Conservation (phyloP, 2,113 vertebrate species). For the Barnardius zonarius region DNA sequence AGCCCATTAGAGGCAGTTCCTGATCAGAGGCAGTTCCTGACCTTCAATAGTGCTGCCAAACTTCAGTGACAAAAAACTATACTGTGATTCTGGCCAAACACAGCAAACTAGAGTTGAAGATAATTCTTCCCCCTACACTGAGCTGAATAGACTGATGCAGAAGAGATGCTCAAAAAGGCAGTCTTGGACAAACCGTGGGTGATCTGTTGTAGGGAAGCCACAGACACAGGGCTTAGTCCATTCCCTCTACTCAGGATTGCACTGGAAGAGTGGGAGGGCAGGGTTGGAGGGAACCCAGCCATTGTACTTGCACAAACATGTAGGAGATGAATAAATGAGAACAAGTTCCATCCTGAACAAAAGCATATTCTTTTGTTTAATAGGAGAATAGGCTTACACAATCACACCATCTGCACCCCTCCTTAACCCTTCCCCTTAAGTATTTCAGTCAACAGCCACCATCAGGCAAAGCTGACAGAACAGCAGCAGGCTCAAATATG, state of each 20-base stretch:
- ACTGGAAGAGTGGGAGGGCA: not conserved
- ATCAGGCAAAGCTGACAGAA: not conserved
- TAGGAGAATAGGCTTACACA: slow-evolving; percentile 49
- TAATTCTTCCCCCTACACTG: not conserved
- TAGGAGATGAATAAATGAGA: not conserved
- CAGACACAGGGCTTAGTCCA: not conserved
- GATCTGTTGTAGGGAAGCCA: not conserved
- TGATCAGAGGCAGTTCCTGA: not conserved
- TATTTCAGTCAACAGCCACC: not conserved
- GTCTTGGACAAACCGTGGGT: fast-evolving
- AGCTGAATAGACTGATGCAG: not conserved
- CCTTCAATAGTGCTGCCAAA: not conserved
- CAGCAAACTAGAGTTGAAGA: not conserved
- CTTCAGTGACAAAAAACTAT: not conserved
- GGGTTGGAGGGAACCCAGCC: slow-evolving; percentile 25
- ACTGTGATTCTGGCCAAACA: not conserved
- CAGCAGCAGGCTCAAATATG: not conserved
- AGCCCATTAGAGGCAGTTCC: not conserved
- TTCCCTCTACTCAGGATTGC: not conserved
- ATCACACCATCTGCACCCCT: slow-evolving; percentile 48
- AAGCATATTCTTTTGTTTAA: slow-evolving; percentile 36
- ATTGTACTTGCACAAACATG: slow-evolving; percentile 25
- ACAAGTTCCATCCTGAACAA: slow-evolving; percentile 35
- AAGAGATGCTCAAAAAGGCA: not conserved
- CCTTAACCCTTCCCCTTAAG: not conserved